Base-by-base conservation (phyloP, 2,797 vertebrate genomes). In the Moxostoma hubbsi region DNA sequence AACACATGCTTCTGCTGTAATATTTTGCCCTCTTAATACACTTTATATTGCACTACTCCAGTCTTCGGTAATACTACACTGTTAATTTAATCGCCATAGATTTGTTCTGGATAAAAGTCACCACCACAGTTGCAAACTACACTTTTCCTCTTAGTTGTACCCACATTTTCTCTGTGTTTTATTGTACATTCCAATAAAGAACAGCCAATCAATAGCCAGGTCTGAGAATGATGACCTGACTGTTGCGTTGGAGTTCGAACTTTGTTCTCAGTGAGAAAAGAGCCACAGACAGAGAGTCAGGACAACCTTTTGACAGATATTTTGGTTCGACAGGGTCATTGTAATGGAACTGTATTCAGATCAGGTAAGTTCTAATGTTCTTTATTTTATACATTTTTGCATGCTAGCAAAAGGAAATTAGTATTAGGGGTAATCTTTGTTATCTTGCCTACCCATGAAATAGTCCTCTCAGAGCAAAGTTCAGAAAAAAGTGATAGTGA, bases 241-340 rank as follows among this genome's bases (percentile, higher is more conserved):
- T 92, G 92, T 86, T 90, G 88, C 72, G 93, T 92, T 93, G 93
- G 93, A 94, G 89, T 91, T 93, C 91, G 83, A 90, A 90, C 94
- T 94, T 93, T 94, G 91, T 93, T 90, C 86, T 13, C 9, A 83
- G 81, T 82, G 77, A 89, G 86, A 84, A 83, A 85, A 82, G 79
- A 84, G 84, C 86, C 13, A 58, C 76, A 87, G 79, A 83, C 80
- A 82, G 24, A 24, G 24, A 76, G 55, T 74, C 69, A 69, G 5
- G 76, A 84, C 80, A 81, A 71, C 84, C 53, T 57, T 58, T n/a
- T 71, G 2, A 50, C 82, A 84, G 47, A 18, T 72, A 84, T 84
- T 85, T 83, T 88, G 83, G 53, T 64, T n/a, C 65, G 13, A 57
- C 49, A 59, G 84, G 58, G 10, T 62, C 49, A 49, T 50, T 63